Conservation (phyloP, 23 tunicate species). For the Styela clava region DNA sequence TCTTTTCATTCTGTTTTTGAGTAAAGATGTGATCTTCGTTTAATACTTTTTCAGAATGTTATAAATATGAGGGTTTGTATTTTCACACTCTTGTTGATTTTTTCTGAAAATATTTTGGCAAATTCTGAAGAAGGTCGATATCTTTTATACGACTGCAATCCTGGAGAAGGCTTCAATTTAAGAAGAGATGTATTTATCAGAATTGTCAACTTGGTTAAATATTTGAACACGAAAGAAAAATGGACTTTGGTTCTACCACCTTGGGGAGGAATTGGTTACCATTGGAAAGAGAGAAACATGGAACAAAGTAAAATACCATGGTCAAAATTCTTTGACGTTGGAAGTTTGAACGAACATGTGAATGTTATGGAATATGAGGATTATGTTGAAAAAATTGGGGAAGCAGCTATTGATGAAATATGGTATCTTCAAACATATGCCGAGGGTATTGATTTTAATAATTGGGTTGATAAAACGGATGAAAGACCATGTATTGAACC, state of each 20-base stretch:
- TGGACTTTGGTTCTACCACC: constrained; percentile 99
- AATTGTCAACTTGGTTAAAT: constrained; percentile 80
- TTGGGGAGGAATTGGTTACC: constrained; percentile 98
- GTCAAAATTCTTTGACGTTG: constrained; percentile 86
- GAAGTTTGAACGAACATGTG: constrained; percentile 59
- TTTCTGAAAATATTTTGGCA: neutral
- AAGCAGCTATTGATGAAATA: constrained; percentile 77
- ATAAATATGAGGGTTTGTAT: neutral
- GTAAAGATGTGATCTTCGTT: too few relatives aligned
- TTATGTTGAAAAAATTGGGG: constrained; percentile 91
- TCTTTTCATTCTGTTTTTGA: too few relatives aligned
- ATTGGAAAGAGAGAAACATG: constrained; percentile 89
- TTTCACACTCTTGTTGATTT: neutral
- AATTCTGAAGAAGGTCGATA: constrained; percentile 47
- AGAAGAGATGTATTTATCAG: constrained; percentile 92
- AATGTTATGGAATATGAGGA: constrained; percentile 96
- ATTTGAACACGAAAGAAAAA: constrained; percentile 32
- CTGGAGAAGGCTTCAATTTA: constrained; percentile 97
- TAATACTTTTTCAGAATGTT: too few relatives aligned
- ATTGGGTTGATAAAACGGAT: constrained; percentile 94
- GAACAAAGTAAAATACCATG: constrained; percentile 84
- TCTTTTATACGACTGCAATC: constrained; percentile 91
- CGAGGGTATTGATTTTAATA: constrained; percentile 83
- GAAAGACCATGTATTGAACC: constrained; percentile 86
- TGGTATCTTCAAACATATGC: constrained; percentile 96